phyloP scores from a whole-genome alignment of 2,888 invertebrate species.

The Ellobium chinense region DNA sequence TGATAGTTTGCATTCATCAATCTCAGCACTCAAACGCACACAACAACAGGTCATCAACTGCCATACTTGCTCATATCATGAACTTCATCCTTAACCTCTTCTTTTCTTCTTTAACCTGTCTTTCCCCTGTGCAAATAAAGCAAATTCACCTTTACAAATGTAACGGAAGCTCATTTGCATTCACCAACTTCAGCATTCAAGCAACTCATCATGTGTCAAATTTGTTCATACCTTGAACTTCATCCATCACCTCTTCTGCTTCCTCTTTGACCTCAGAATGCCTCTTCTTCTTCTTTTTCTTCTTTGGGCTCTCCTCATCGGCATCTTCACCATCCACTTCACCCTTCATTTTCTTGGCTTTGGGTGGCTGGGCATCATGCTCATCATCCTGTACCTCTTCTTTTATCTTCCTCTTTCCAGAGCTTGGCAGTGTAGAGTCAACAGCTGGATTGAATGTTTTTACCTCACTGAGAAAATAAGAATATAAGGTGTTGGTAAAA shows the following conservation, averaged over 20 bases:
- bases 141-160: too few species aligned
- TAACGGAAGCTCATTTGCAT: too few species aligned
- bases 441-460: slow-evolving; percentile 88
- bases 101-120: neutral
- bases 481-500: neutral
- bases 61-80: neutral
- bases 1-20: too few species aligned
- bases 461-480: slow-evolving; percentile 84
- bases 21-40: too few species aligned
- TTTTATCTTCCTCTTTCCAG: slow-evolving; percentile 72
- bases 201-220: too few species aligned
- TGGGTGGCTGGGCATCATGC: slow-evolving; percentile 41
- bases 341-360: slow-evolving; percentile 49
- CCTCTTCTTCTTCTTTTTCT: slow-evolving; percentile 47
- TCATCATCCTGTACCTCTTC: slow-evolving; percentile 63
- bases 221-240: neutral
- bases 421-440: slow-evolving; percentile 88
- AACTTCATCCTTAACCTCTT: neutral
- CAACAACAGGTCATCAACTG: neutral
- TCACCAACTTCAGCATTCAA: too few species aligned
- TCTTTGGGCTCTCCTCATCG: slow-evolving; percentile 44
- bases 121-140: too few species aligned
- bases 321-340: slow-evolving; percentile 36
- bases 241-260: neutral
- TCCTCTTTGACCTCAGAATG: slow-evolving; percentile 18